A percentile compares a stretch with the other conserved stretches of the same genome.
Conservation (phyloP, 2,113 vertebrate genomes). For the Leucosticte australis region DNA sequence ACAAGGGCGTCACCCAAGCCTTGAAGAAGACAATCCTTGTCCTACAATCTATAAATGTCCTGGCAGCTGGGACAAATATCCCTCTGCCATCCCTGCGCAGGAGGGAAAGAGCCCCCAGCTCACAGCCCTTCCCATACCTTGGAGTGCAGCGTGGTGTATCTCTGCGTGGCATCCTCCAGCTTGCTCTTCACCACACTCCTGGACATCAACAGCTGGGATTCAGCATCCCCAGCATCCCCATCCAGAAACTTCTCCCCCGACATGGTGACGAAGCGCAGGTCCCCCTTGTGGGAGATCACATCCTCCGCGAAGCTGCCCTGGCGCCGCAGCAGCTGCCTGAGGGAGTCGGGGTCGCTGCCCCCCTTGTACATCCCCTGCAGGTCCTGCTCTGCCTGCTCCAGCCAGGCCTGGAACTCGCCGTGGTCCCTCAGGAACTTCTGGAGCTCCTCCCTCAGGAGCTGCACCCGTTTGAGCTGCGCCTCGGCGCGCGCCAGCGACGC, state of each 20-base stretch:
- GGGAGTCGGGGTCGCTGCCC: conserved; percentile 65
- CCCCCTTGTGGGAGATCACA: conserved; percentile 96
- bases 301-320: conserved; percentile 87
- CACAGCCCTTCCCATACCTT: conserved; percentile 72
- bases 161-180: conserved; percentile 83
- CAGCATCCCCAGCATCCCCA: conserved; percentile 53
- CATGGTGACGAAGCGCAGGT: conserved; percentile 93
- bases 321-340: conserved; percentile 68
- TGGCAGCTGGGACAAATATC: neutral
- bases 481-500: conserved; percentile 79
- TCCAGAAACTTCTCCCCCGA: conserved; percentile 94
- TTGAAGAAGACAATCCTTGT: neutral
- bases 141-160: conserved; percentile 85
- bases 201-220: conserved; percentile 66
- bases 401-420: conserved; percentile 83
- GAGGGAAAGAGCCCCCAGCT: neutral
- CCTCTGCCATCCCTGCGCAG: neutral
- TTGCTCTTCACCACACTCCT: conserved; percentile 81
- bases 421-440: conserved; percentile 90
- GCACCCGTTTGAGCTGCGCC: conserved; percentile 79
- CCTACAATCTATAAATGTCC: accelerated
- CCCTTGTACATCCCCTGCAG: conserved; percentile 77
- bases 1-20: neutral
- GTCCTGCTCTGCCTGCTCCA: conserved; percentile 84
- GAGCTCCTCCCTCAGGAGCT: conserved; percentile 86